Conservation (phyloP, 2,888 invertebrate genomes). For the Nomada fucata region DNA sequence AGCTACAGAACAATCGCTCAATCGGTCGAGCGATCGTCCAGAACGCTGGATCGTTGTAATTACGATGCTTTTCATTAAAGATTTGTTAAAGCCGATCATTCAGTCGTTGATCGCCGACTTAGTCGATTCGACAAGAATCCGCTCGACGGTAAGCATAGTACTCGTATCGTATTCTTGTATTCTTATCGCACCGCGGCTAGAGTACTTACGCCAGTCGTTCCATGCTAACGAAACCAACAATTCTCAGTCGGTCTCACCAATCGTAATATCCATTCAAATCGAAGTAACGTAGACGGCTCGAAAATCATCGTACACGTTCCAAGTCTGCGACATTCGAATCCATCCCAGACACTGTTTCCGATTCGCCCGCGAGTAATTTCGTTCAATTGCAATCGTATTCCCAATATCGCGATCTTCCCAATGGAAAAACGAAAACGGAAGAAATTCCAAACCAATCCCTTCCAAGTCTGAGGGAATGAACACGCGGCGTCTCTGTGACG, state of each 20-base stretch:
- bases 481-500: neutral
- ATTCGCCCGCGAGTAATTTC: neutral
- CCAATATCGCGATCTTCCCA: neutral
- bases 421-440: too few species aligned
- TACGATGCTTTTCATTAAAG: neutral
- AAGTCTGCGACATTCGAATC: neutral
- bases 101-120: conserved; percentile 22
- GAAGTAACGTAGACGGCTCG: neutral
- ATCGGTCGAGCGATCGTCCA: neutral
- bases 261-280: neutral
- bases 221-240: neutral
- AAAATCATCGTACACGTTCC: neutral
- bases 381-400: neutral
- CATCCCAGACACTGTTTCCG: neutral
- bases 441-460: neutral
- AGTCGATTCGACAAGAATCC: neutral
- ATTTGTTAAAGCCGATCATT: neutral
- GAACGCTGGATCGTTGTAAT: conserved; percentile 48
- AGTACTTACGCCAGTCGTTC: conserved; percentile 8
- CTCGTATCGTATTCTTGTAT: conserved; percentile 3
- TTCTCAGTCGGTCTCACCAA: neutral
- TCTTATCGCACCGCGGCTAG: conserved; percentile 30
- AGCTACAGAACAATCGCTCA: neutral
- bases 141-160: conserved; percentile 16
- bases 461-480: conserved; percentile 1